Evolutionary conservation across 1,140 invertebrate species (phyloP).

Genomic region (Drosophila biarmipes): DNA sequence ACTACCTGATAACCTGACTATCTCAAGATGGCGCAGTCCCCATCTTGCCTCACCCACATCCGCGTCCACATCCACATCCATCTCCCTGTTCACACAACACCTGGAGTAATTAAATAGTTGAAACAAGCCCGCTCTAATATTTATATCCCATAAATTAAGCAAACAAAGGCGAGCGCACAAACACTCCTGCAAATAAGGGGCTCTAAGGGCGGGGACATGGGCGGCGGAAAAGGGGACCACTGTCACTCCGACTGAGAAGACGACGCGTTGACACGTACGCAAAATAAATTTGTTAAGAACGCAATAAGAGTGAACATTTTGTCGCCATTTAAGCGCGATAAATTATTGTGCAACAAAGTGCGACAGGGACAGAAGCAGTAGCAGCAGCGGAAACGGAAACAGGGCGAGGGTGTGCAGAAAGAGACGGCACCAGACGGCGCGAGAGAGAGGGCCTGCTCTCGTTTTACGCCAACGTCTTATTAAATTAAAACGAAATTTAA

Average conservation of each 20-base stretch:
- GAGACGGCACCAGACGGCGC: not conserved
- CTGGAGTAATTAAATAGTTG: constrained; percentile 79
- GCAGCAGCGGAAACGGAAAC: too few relatives aligned
- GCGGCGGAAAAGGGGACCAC: not conserved
- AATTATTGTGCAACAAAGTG: constrained; percentile 69
- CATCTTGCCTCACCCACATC: not conserved
- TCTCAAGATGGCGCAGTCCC: constrained; percentile 1
- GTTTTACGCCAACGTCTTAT: constrained; percentile 53
- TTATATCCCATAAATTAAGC: constrained; percentile 79
- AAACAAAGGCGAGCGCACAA: constrained; percentile 58
- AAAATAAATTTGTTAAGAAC: constrained; percentile 82
- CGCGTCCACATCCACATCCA: not conserved
- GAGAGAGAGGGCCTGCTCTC: constrained; percentile 4
- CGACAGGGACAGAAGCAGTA: not conserved
- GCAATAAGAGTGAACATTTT: constrained; percentile 81
- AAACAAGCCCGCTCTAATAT: constrained; percentile 77
- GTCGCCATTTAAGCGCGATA: constrained; percentile 80
- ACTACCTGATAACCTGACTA: constrained; percentile 13
- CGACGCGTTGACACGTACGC: constrained; percentile 77
- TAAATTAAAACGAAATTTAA: constrained; percentile 79
- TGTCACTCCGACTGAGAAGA: constrained; percentile 44
- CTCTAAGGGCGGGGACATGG: not conserved
- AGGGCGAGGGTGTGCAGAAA: not conserved
- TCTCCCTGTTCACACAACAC: constrained; percentile 49
- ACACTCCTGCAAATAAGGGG: not conserved